Evolutionary conservation across 2,888 invertebrate genomes (phyloP), one percentile per base, ranked within the genome.

Genomic region (Metalampra italica): DNA sequence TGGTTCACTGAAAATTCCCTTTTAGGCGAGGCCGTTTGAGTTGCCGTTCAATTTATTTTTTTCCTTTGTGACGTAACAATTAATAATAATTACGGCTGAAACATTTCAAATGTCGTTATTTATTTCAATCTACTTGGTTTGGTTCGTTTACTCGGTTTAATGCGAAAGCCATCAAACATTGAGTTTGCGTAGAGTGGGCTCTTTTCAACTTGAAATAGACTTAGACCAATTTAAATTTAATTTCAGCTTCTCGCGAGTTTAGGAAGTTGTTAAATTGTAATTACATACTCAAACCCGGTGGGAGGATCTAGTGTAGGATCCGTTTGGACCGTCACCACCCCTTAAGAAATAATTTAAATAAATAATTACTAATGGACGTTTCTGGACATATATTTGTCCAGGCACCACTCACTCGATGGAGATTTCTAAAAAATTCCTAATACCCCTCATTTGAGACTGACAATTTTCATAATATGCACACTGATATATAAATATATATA

Each of bases 1-100:
- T 34, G 29, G 41, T 44, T 38, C 50, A 60, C 60, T 59, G 52
- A 57, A 58, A 59, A 58, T 53, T 56, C 53, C 47, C 48, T 55
- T 56, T 40, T 34, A 9, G 30, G 41, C 37, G 13, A 34, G 34
- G 43, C 39, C 49, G 30, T 49, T 51, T 39, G 38, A 45, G 44
- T 42, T 47, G n/a, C 46, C 38, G 15, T 56, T 51, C 52, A 51
- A 56, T 54, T 54, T 56, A 46, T 53, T 53, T 52, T 48, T 53
- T 30, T 30, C 51, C 45, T 52, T 56, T 54, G 48, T 48, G 39
- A 50, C 50, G 48, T 29, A 51, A 51, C 54, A 56, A 56, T 54
- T 53, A 50, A 48, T 48, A 46, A 50, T 52, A 54, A 56, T 54
- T 54, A 52, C 47, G 45, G 11, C 13, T 22, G 34, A 38, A 29